phyloP scores from a whole-genome alignment of 1,140 invertebrate genomes.

The Pseudoatta argentina region DNA sequence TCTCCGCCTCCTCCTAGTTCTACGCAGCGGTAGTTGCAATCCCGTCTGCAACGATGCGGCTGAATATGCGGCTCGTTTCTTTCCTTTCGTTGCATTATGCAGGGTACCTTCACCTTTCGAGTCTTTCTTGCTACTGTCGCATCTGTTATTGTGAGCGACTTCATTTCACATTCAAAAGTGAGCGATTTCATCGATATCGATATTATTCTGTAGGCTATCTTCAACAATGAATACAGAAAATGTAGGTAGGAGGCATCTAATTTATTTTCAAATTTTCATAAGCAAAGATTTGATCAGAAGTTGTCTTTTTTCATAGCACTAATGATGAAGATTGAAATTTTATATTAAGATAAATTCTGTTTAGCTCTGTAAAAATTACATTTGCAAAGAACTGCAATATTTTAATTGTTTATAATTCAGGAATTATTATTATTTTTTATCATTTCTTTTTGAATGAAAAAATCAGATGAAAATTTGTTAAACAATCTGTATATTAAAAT shows the following conservation, averaged over 20 bases:
- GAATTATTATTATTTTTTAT: neutral
- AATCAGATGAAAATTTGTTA: neutral
- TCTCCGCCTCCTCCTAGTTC: conserved; percentile 21
- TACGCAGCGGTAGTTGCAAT: conserved; percentile 32
- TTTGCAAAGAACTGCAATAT: neutral
- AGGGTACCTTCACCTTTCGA: conserved; percentile 37
- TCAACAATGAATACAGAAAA: neutral
- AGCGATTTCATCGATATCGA: conserved; percentile 10
- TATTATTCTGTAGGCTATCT: neutral
- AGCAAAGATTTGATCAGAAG: neutral
- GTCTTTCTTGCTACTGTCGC: conserved; percentile 50
- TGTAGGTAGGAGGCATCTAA: neutral
- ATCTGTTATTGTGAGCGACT: conserved; percentile 34
- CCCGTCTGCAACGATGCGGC: conserved; percentile 35
- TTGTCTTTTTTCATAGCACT: neutral
- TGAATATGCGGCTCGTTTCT: conserved; percentile 47
- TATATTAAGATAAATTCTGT: neutral
- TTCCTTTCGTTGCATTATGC: conserved; percentile 35
- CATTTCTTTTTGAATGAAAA: neutral
- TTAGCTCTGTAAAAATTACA: neutral
- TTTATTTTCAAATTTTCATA: neutral
- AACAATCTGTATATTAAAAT: neutral
- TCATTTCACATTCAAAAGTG: conserved; percentile 30
- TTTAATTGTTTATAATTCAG: neutral
- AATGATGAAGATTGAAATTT: neutral